Evolutionary conservation across 2,888 invertebrate species (phyloP).

Genomic region (Eurytoma adleriae): DNA sequence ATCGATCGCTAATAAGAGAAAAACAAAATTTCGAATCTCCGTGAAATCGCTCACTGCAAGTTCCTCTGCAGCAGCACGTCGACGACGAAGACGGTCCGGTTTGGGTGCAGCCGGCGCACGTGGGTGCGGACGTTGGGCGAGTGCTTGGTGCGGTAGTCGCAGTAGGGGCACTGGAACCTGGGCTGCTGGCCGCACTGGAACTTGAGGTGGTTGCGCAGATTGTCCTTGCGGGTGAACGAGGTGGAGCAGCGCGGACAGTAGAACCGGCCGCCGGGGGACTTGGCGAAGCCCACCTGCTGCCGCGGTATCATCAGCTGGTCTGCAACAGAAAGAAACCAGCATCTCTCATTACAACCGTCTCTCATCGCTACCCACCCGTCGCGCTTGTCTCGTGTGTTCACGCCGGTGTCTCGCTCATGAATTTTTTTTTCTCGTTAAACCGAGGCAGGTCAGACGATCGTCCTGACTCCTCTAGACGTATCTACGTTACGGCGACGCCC

Average conservation of each 20-base stretch:
- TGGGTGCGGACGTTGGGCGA: conserved; percentile 71
- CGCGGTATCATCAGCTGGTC: background rate
- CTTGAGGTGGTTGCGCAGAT: conserved; percentile 69
- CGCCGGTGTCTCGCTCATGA: too few species aligned
- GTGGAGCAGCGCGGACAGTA: conserved; percentile 51
- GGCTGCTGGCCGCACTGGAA: conserved; percentile 72
- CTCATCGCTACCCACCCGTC: background rate
- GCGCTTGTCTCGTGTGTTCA: too few species aligned
- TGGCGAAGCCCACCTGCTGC: background rate
- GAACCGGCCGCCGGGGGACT: conserved; percentile 34
- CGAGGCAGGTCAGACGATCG: too few species aligned
- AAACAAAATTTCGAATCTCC: too few species aligned
- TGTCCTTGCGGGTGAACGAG: conserved; percentile 66
- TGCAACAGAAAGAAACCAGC: conserved; percentile 34
- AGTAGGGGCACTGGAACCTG: conserved; percentile 72
- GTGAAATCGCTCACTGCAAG: conserved; percentile 14
- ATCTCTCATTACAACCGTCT: background rate
- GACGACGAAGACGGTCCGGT: conserved; percentile 34
- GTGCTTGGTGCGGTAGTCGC: conserved; percentile 69
- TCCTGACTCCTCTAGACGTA: too few species aligned
- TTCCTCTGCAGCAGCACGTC: conserved; percentile 39
- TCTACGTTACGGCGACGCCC: too few species aligned
- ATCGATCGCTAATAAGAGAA: too few species aligned
- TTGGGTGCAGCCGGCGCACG: conserved; percentile 62
- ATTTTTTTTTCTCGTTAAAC: too few species aligned